These are phyloP conservation scores for Caranx ignobilis DNA, from an alignment of 2,113 vertebrate genomes.

Conservation along the genomic window DNA sequence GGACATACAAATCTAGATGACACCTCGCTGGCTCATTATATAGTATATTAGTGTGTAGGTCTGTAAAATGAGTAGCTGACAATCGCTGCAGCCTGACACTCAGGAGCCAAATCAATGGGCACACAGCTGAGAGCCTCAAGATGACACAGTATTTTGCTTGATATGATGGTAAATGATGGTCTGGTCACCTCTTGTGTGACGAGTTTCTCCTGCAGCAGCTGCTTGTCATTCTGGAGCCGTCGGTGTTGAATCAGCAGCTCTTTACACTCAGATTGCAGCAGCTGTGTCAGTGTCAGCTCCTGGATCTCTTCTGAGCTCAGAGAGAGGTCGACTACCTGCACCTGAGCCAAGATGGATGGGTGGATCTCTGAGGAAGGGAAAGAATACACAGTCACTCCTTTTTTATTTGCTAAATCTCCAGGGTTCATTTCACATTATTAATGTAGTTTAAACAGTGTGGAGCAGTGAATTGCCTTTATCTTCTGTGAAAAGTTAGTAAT, in stretches of 20 bases:
- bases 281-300: conserved; percentile 84
- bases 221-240: conserved; percentile 70
- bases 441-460: neutral
- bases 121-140: neutral
- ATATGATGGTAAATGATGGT: neutral
- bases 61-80: neutral
- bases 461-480: neutral
- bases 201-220: conserved; percentile 74
- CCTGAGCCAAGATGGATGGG: conserved; percentile 77
- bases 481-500: neutral
- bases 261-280: conserved; percentile 75
- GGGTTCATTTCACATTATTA: neutral
- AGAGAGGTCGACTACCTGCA: conserved; percentile 85
- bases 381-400: neutral
- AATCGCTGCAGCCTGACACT: neutral
- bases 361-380: conserved; percentile 80
- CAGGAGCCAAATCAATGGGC: neutral
- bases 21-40: neutral
- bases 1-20: neutral
- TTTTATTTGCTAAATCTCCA: neutral
- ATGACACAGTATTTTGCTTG: neutral
- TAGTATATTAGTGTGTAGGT: too few relatives aligned
- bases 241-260: conserved; percentile 74
- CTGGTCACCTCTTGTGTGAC: conserved; percentile 74
- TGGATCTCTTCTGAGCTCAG: conserved; percentile 81